Base-by-base conservation (phyloP, 2,797 vertebrate species). In the Poecilia picta region DNA sequence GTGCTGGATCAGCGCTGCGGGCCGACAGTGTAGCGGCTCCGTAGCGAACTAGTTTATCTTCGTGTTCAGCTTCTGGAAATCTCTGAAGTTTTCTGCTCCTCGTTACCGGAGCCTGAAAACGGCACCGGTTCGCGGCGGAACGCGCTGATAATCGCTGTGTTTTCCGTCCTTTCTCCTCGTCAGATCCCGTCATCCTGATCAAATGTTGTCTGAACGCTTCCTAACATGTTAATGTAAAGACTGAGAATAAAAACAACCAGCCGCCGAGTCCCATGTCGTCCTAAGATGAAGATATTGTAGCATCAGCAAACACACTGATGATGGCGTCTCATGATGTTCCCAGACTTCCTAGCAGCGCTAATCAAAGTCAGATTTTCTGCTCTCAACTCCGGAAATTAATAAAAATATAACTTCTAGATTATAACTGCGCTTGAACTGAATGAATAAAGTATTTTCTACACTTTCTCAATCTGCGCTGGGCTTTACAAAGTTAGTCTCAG, bases 261-360 rank as follows among this genome's bases (percentile, higher is more conserved):
- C 0, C 25, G 1, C 1, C 10, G 7, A 18, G 1, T 2, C 15
- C 43, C 0, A 4, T 0, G 76, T 59, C 18, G 0, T 13, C 3
- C 72, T 18, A 72, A 87, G 70, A 0, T 41, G 8, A 12, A 10
- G 33, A 76, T 81, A 16, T 71, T 71, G 23, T 23, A 31, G 16
- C n/a, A 12, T 55, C 75, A 87, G 78, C 87, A 88, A 90, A 85
- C 87, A 88, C 87, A 90, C 46, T 23, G 51, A 62, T 51, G 80
- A 57, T 15, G 20, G 59, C 73, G 73, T 45, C 82, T 62, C 2
- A 1, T 47, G 55, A 41, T 41, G 49, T 46, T 64, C 53, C 25
- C 20, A 55, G 41, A 16, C 53, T 45, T 70, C 41, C 16, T 31
- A 28, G 47, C 46, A 64, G 18, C 64, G 53, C 59, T 71, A 73